Evolutionary conservation across 1,140 invertebrate species (phyloP), one percentile per base, ranked within the genome.

Genomic region (Ladona fulva): DNA sequence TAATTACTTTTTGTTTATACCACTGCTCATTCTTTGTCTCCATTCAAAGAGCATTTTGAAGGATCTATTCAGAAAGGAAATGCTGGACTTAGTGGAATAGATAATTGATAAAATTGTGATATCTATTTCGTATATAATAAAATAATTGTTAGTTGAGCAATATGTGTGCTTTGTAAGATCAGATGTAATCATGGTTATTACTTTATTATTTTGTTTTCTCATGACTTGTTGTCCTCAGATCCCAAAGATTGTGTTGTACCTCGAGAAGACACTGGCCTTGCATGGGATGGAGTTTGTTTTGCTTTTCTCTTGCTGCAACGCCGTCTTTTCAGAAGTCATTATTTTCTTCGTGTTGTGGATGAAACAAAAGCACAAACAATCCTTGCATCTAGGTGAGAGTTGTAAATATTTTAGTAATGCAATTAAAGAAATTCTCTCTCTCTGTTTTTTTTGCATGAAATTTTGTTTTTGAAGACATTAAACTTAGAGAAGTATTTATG

Each of bases 261-360:
- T 1, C 88, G 89, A 78, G 92, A 94, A 81, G 93, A 94, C 81
- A 91, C 94, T 44, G 94, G 94, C 0, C 87, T 98, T 78, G 89
- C 96, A 5, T 97, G 96, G 96, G 97, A 99, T 84, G 95, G 94
- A 0, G 88, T 98, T 14, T 98, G 96, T 84, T 98, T 99, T 83
- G 91, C 90, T 0, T 97, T 98, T 84, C 88, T 99, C 0, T 87
- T 99, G 75, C 87, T 99, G 77, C 96, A 98, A 84, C 88, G 94
- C 81, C 87, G 97, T 79, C 89, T 99, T 24, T 99, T 98, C 85
- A 92, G 92, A 79, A 97, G 95, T 81, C 95, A 96, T 83, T 98
- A 99, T 84, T 99, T 99, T 87, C 94, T 96, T 82, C 94, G 98
- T 85, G 92, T 99, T 75, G 93, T 98, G 0, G 92, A 94, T 81